These are phyloP conservation scores for Urosaurus nigricauda DNA, from an alignment of 2,797 vertebrate species.

Conservation along the genomic window DNA sequence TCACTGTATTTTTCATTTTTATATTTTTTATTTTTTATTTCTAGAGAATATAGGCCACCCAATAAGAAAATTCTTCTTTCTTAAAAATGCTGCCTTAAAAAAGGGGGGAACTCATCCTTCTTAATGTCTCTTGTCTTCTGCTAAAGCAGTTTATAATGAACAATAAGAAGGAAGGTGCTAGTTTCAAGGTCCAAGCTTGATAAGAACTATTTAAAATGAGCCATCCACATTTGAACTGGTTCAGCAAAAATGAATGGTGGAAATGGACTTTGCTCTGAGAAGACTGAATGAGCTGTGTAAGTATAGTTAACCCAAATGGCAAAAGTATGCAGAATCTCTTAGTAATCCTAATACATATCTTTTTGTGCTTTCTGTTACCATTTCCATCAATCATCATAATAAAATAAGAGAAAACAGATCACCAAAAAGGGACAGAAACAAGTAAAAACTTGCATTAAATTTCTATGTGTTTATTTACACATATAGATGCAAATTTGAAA, in stretches of 20 bases:
- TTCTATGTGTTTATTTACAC: not conserved
- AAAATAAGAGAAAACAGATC: not conserved
- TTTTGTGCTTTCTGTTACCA: not conserved
- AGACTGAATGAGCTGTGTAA: slow-evolving; percentile 34
- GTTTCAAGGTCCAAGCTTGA: slow-evolving; percentile 52
- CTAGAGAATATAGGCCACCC: not conserved
- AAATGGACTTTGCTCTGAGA: slow-evolving; percentile 40
- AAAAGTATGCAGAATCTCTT: not conserved
- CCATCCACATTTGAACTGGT: slow-evolving; percentile 31
- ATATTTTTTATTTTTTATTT: not conserved
- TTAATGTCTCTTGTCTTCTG: slow-evolving; percentile 33
- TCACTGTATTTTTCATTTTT: too few relatives aligned
- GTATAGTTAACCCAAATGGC: slow-evolving; percentile 32
- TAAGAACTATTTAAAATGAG: slow-evolving; percentile 51
- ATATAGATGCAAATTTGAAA: not conserved
- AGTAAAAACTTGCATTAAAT: not conserved
- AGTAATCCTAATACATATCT: not conserved
- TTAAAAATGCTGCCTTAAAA: not conserved
- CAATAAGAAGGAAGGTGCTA: slow-evolving; percentile 18
- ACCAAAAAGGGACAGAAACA: not conserved
- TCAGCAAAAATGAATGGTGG: slow-evolving; percentile 53
- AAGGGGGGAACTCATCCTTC: slow-evolving; percentile 26
- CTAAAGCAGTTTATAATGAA: slow-evolving; percentile 27
- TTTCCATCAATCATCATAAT: too few relatives aligned
- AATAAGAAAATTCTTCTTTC: not conserved